These are phyloP conservation scores for Microcebus griseorufus DNA, from an alignment of 2,113 vertebrate genomes.

Conservation along the genomic window DNA sequence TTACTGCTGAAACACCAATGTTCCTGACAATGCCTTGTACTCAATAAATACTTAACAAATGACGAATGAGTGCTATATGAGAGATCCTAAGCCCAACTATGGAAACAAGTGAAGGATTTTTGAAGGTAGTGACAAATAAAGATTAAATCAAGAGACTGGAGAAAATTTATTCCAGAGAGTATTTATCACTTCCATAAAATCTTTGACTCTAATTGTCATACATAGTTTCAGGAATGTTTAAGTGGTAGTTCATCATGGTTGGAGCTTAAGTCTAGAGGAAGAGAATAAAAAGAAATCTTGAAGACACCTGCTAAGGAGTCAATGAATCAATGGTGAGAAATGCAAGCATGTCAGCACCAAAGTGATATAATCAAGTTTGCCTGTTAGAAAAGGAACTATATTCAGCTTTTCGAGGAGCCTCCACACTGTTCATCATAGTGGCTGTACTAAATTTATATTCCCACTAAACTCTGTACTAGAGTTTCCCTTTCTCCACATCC, in stretches of 20 bases:
- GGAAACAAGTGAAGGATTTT: not conserved
- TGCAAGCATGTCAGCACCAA: not conserved
- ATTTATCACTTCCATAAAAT: not conserved
- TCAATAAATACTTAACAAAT: not conserved
- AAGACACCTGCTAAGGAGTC: not conserved
- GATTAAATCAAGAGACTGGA: not conserved
- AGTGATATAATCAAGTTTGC: not conserved
- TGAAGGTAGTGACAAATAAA: not conserved
- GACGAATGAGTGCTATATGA: not conserved
- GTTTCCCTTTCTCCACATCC: too few relatives aligned
- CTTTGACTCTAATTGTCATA: not conserved
- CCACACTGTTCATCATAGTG: too few relatives aligned
- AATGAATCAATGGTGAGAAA: not conserved
- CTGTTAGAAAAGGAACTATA: not conserved
- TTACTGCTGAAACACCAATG: rapidly evolving
- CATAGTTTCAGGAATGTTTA: not conserved
- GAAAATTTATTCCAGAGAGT: not conserved
- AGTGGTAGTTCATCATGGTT: not conserved
- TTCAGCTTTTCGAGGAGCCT: not conserved
- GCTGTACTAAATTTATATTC: too few relatives aligned
- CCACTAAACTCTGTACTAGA: too few relatives aligned
- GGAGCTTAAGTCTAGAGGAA: not conserved
- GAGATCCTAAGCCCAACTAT: not conserved
- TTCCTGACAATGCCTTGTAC: too few relatives aligned
- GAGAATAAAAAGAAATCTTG: not conserved